Evolutionary conservation across 2,113 vertebrate species (phyloP).

Genomic region (Pleuronectes platessa): DNA sequence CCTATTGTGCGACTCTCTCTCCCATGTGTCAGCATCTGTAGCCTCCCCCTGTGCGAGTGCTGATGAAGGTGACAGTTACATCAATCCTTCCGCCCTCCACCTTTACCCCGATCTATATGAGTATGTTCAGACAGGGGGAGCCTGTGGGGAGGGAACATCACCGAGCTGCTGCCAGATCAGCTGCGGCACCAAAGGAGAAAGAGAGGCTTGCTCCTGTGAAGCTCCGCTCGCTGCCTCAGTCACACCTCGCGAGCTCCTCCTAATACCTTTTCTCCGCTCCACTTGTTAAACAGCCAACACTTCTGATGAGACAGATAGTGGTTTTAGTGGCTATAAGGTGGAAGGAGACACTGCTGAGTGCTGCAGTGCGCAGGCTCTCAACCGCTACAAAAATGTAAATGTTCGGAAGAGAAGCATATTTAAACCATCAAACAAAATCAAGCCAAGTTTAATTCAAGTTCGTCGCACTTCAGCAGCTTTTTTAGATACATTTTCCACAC

Average conservation of each 20-base stretch:
- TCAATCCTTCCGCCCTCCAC: slow-evolving; percentile 35
- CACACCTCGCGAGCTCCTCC: slow-evolving; percentile 62
- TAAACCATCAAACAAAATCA: slow-evolving; percentile 76
- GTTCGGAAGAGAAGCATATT: slow-evolving; percentile 69
- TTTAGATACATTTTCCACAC: background rate
- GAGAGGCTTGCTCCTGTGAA: slow-evolving; percentile 44
- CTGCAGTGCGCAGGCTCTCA: slow-evolving; percentile 47
- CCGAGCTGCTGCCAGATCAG: slow-evolving; percentile 36
- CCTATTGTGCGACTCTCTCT: slow-evolving; percentile 12
- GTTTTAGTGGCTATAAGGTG: slow-evolving; percentile 58
- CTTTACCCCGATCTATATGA: slow-evolving; percentile 44
- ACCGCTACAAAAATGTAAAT: slow-evolving; percentile 49
- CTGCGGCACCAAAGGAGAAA: slow-evolving; percentile 19
- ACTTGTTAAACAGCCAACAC: slow-evolving; percentile 57
- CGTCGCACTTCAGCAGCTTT: slow-evolving; percentile 3
- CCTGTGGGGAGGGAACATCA: slow-evolving; percentile 50
- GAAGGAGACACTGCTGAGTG: slow-evolving; percentile 55
- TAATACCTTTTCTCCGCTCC: slow-evolving; percentile 68
- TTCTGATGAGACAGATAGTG: slow-evolving; percentile 67
- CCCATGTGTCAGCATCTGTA: background rate
- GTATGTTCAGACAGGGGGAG: slow-evolving; percentile 37
- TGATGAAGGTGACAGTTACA: slow-evolving; percentile 52
- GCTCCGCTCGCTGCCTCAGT: slow-evolving; percentile 51
- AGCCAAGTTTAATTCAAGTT: slow-evolving; percentile 63
- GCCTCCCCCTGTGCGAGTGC: slow-evolving; percentile 33